phyloP scores from a whole-genome alignment of 2,113 vertebrate species.

The Perca schrenkii region DNA sequence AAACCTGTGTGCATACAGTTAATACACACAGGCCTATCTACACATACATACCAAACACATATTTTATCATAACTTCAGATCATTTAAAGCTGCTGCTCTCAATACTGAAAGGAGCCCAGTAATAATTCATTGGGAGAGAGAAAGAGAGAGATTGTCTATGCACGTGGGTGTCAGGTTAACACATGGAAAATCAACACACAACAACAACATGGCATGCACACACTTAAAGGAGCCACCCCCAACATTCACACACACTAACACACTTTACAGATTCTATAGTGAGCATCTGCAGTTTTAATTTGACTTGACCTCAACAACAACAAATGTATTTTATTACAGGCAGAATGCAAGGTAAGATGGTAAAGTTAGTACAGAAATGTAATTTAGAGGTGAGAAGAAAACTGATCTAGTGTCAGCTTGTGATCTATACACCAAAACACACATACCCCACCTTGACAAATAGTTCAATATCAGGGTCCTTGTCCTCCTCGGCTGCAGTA shows the following conservation, averaged over 20 bases:
- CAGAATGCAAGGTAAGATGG: background rate
- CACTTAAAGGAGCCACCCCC: conserved; percentile 48
- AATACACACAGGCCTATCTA: background rate
- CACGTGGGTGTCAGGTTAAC: conserved; percentile 80
- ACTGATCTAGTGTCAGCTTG: conserved; percentile 3
- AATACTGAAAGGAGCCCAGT: conserved; percentile 55
- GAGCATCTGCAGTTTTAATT: background rate
- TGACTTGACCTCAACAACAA: background rate
- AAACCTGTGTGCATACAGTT: background rate
- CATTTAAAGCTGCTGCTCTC: conserved; percentile 43
- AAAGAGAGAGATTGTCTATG: conserved; percentile 69
- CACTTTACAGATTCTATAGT: background rate
- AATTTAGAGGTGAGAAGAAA: background rate
- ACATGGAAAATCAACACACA: conserved; percentile 74
- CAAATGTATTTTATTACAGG: background rate
- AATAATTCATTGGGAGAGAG: conserved; percentile 74
- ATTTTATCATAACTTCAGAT: background rate
- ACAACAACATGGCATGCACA: conserved; percentile 71
- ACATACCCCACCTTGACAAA: conserved; percentile 79
- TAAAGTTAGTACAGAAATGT: background rate
- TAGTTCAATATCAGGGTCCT: conserved; percentile 81
- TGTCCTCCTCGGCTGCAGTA: conserved; percentile 69
- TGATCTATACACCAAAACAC: background rate
- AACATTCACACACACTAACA: conserved; percentile 6
- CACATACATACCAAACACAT: background rate